Conservation (phyloP, 2,888 invertebrate genomes). For the Ischnura elegans region DNA sequence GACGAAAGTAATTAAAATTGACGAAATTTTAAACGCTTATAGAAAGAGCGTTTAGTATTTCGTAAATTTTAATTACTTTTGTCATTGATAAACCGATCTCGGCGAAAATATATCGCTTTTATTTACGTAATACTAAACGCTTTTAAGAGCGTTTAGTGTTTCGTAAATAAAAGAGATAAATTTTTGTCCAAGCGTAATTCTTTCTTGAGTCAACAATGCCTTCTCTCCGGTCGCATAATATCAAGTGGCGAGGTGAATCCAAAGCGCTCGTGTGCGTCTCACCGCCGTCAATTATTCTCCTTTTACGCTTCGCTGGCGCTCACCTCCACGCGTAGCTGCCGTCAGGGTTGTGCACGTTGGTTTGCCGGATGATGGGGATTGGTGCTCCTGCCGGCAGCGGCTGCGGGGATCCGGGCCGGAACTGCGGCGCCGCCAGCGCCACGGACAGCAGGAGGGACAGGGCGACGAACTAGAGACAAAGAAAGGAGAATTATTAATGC, state of each 20-base stretch:
- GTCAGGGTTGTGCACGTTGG: constrained; percentile 84
- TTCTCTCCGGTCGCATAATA: background rate
- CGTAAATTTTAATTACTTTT: no score
- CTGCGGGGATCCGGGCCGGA: constrained; percentile 73
- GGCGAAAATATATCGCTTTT: no score
- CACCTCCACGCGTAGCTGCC: constrained; percentile 52
- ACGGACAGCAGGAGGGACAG: background rate
- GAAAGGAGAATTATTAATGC: background rate
- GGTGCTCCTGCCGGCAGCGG: constrained; percentile 79
- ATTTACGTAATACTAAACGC: no score
- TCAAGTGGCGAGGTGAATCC: background rate
- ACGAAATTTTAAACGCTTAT: no score
- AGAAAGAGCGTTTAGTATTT: no score
- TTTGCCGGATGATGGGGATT: constrained; percentile 85
- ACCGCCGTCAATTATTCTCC: constrained; percentile 73
- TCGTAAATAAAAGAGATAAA: no score
- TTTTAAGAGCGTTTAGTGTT: no score
- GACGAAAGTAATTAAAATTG: no score
- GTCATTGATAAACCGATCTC: no score
- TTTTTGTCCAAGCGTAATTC: no score
- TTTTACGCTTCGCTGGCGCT: constrained; percentile 71
- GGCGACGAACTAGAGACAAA: background rate
- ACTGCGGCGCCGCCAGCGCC: constrained; percentile 13
- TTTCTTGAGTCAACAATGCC: background rate
- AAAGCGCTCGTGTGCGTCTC: constrained; percentile 73